Evolutionary conservation across 2,797 vertebrate genomes (phyloP), one percentile per base, ranked within the genome.

Genomic region (Tenualosa ilisha): DNA sequence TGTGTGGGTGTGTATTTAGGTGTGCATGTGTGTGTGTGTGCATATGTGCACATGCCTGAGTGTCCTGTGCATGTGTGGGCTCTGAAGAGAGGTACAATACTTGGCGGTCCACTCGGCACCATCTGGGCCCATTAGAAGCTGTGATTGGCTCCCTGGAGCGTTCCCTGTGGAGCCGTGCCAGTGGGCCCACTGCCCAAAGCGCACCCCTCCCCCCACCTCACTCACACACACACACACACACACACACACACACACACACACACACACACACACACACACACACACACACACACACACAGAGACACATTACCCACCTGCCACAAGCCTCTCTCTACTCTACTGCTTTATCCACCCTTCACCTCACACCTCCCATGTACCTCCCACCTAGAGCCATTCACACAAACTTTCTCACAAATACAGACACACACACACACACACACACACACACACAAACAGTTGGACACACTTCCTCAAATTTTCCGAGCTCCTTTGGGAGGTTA

Each of bases 41-140:
- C 20, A 53, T 75, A 83, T 83, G 84, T 81, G 59, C 86, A 84
- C 87, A 83, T 87, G 53, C 87, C 50, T 85, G 87, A 82, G 88
- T 92, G 89, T 72, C 17, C 53, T 87, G 50, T 50, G 24, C 6
- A 2, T 83, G 81, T 87, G 81, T 83, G 65, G 43, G 79, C 43
- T 82, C 53, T 40, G 54, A 82, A 82, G 75, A 84, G 61, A 83
- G 68, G 81, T 46, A 84, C 81, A 83, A 65, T 82, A 86, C 84
- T 91, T 90, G 90, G 91, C 91, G 89, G 82, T 9, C 90, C 88
- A 88, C 87, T 88, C 84, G 0, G 6, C 4, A 84, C 92, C 93
- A 93, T 94, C 92, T 94, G 93, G 89, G 87, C 89, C 90, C 90
- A 91, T 93, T 93, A 92, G 90, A 92, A 92, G 89, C 92, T 91